Percentiles rank a stretch among this genome's conserved stretches.
phyloP scores from a whole-genome alignment of 2,113 vertebrate species.

The Lophius piscatorius region DNA sequence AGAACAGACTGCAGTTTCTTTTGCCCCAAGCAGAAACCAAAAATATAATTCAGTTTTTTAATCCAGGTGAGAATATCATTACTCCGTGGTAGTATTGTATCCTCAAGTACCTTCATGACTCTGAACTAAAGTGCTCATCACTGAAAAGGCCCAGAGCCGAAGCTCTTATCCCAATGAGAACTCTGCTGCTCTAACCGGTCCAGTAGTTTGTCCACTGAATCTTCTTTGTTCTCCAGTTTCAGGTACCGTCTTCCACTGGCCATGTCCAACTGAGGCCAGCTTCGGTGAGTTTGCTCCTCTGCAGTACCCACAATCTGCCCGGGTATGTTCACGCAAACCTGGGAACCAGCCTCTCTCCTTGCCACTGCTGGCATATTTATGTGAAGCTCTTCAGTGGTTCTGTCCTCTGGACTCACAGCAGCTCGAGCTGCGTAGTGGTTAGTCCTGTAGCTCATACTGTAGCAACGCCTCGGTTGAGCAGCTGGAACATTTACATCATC shows the following conservation, averaged over 20 bases:
- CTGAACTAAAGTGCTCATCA: constrained; percentile 42
- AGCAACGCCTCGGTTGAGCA: constrained; percentile 37
- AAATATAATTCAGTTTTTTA: constrained; percentile 3
- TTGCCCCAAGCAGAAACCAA: background rate
- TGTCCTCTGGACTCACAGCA: constrained; percentile 4
- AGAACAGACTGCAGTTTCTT: constrained; percentile 1
- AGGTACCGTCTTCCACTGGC: constrained; percentile 80
- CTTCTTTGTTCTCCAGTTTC: constrained; percentile 85
- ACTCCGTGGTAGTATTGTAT: constrained; percentile 3
- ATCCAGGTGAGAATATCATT: constrained; percentile 17
- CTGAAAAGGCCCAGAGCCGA: constrained; percentile 76
- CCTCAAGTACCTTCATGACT: background rate
- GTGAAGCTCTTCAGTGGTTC: background rate
- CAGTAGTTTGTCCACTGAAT: constrained; percentile 82
- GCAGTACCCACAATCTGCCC: constrained; percentile 45
- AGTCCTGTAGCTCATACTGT: constrained; percentile 80
- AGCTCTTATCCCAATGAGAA: constrained; percentile 66
- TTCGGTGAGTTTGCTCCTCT: constrained; percentile 82
- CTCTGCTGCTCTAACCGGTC: constrained; percentile 72
- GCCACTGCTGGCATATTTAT: background rate
- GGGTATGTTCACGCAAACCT: constrained; percentile 69
- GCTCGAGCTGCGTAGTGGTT: constrained; percentile 19
- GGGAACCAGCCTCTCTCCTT: constrained; percentile 45
- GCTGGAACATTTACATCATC: constrained; percentile 11
- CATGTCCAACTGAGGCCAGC: constrained; percentile 90